Evolutionary conservation across 92 coral and sea anemone genomes (phyloP).

Genomic region (Palythoa heliodiscus): DNA sequence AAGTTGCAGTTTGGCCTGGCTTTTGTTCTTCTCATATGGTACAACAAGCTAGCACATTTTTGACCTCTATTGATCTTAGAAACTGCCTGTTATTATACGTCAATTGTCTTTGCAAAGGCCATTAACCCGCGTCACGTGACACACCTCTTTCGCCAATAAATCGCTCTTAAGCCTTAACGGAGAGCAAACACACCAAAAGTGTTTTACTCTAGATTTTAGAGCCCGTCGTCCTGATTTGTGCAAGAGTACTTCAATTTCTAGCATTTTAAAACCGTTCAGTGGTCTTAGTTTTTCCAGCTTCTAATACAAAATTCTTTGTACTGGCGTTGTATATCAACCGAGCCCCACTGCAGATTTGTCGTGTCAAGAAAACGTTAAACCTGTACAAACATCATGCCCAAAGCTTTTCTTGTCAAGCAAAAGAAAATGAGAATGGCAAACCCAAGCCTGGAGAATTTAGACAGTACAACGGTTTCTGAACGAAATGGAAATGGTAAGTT

Average conservation of each 20-base stretch:
- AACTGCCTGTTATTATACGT: constrained; percentile 5
- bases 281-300: neutral
- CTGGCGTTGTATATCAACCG: neutral
- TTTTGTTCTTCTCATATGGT: neutral
- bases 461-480: neutral
- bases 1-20: neutral
- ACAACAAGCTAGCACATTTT: constrained; percentile 20
- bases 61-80: constrained; percentile 2
- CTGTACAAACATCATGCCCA: constrained; percentile 66
- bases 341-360: neutral
- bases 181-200: constrained; percentile 29
- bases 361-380: constrained; percentile 1
- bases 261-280: constrained; percentile 27
- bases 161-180: constrained; percentile 38
- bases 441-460: neutral
- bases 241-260: constrained; percentile 27
- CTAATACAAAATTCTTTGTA: neutral
- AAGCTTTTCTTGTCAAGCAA: constrained; percentile 84
- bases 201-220: constrained; percentile 40
- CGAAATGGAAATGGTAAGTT: constrained; percentile 23
- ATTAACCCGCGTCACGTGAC: constrained; percentile 38
- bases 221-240: constrained; percentile 11
- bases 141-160: constrained; percentile 36
- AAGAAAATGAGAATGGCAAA: constrained; percentile 59
- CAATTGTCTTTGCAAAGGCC: constrained; percentile 25